Evolutionary conservation across 2,888 invertebrate genomes (phyloP).

Genomic region (Pheosia gnoma): DNA sequence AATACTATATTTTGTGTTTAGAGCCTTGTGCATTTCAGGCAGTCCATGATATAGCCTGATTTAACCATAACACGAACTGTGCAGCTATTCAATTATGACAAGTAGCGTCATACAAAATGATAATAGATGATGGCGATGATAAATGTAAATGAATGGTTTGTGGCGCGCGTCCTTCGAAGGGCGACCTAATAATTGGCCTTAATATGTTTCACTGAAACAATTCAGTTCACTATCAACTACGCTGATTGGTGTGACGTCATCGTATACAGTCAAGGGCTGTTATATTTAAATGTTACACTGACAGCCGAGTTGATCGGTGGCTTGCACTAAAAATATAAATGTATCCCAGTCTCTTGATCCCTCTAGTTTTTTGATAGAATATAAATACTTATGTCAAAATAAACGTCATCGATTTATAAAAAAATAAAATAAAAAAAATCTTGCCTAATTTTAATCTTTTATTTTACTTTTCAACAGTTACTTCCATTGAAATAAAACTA

Average conservation of each 20-base stretch:
- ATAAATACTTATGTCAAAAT: no score
- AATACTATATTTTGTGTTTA: no score
- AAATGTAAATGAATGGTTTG: slow-evolving; percentile 33
- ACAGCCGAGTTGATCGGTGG: background rate
- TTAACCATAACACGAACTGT: background rate
- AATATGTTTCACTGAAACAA: slow-evolving; percentile 70
- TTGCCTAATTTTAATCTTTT: no score
- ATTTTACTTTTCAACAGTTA: no score
- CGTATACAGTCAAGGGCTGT: slow-evolving; percentile 6
- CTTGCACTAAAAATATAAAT: no score
- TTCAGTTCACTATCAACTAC: slow-evolving; percentile 59
- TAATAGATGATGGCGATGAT: slow-evolving; percentile 44
- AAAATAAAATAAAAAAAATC: no score
- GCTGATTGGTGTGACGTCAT: slow-evolving; percentile 62
- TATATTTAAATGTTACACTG: slow-evolving; percentile 8
- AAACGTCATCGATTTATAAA: no score
- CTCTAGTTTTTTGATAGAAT: no score
- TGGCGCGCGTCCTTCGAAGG: slow-evolving; percentile 70
- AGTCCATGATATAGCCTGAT: no score
- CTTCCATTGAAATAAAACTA: no score
- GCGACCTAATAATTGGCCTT: slow-evolving; percentile 61
- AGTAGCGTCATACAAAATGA: background rate
- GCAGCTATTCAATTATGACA: background rate
- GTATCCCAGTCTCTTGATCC: no score
- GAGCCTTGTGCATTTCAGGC: no score